phyloP scores from a whole-genome alignment of 2,888 invertebrate genomes.

The Fragum whitleyi region DNA sequence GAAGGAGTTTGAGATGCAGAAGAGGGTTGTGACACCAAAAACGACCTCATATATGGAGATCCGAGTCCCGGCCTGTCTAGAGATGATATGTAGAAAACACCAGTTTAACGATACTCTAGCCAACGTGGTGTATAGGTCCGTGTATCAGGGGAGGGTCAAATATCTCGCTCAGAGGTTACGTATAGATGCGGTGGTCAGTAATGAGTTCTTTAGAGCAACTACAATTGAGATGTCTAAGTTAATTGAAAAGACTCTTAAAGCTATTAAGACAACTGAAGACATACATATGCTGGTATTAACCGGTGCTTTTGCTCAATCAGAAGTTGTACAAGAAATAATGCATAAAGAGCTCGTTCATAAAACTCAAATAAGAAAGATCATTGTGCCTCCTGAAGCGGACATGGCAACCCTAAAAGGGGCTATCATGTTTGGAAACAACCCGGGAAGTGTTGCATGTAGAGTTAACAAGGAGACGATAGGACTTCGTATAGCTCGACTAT shows the following conservation, averaged over 20 bases:
- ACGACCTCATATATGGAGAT: constrained; percentile 53
- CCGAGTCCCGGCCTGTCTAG: constrained; percentile 51
- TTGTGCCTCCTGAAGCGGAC: constrained; percentile 59
- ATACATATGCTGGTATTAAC: constrained; percentile 46
- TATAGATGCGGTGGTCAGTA: constrained; percentile 61
- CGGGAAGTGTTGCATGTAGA: constrained; percentile 35
- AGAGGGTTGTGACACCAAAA: constrained; percentile 47
- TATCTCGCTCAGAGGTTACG: constrained; percentile 38
- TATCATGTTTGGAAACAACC: constrained; percentile 57
- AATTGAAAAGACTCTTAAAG: constrained; percentile 41
- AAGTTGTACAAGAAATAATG: constrained; percentile 60
- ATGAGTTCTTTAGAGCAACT: constrained; percentile 62
- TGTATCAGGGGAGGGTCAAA: constrained; percentile 56
- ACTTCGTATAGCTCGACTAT: constrained; percentile 57
- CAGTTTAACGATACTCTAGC: constrained; percentile 60
- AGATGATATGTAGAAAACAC: constrained; percentile 55
- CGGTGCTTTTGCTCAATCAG: constrained; percentile 53
- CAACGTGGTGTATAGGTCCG: constrained; percentile 57
- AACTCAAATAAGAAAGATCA: constrained; percentile 53
- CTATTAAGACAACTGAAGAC: constrained; percentile 48
- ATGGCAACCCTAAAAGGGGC: constrained; percentile 62
- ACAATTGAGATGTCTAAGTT: constrained; percentile 60
- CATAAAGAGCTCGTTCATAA: constrained; percentile 57
- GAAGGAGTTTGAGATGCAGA: constrained; percentile 61
- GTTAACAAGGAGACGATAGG: constrained; percentile 53